phyloP scores from a whole-genome alignment of 2,113 vertebrate species.

The Columbina picui region DNA sequence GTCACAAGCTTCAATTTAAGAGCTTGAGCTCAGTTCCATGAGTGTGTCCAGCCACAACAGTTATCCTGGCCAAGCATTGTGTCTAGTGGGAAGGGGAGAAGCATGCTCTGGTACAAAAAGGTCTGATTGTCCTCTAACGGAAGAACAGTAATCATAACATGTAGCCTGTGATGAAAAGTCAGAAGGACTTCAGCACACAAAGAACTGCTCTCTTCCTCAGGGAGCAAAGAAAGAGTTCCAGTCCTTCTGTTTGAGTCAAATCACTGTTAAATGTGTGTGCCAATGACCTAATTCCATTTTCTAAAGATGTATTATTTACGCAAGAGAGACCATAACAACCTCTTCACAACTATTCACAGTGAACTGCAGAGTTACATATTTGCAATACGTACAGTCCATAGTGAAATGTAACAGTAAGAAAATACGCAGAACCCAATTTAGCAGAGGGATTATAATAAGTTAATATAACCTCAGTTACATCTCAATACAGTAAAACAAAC shows the following conservation, averaged over 20 bases:
- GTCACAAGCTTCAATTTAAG: background rate
- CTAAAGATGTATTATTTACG: slow-evolving; percentile 56
- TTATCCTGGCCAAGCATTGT: background rate
- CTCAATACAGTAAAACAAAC: slow-evolving; percentile 7
- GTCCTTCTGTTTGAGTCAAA: slow-evolving; percentile 41
- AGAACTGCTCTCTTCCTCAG: background rate
- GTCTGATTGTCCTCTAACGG: background rate
- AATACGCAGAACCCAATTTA: background rate
- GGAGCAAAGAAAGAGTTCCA: slow-evolving; percentile 1
- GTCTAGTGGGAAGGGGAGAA: background rate
- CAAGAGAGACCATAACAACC: slow-evolving; percentile 37
- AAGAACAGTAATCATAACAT: background rate
- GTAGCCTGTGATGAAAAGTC: background rate
- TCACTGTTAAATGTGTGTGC: slow-evolving; percentile 22
- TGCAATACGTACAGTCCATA: background rate
- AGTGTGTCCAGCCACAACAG: background rate
- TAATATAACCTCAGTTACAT: background rate
- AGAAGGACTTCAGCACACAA: background rate
- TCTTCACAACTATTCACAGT: background rate
- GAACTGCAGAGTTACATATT: background rate
- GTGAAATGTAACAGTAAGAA: background rate
- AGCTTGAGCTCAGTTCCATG: background rate
- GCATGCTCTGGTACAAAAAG: background rate
- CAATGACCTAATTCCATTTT: slow-evolving; percentile 64
- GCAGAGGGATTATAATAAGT: background rate